phyloP scores from a whole-genome alignment of 2,113 vertebrate genomes.

The Arenaria interpres region DNA sequence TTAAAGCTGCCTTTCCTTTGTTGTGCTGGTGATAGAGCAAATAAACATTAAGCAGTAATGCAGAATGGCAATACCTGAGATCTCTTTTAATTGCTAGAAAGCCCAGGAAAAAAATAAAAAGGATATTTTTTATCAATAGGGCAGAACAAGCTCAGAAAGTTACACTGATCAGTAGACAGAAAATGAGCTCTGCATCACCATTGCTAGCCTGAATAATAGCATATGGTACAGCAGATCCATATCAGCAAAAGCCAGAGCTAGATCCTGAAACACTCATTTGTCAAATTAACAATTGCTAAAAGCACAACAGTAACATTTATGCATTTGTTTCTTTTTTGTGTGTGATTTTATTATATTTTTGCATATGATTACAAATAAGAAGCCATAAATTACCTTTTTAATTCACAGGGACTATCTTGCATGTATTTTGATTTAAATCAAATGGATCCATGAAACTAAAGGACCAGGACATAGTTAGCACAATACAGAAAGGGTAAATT shows the following conservation, averaged over 20 bases:
- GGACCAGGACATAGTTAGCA: neutral
- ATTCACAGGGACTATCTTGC: neutral
- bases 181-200: neutral
- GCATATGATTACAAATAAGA: neutral
- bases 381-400: neutral
- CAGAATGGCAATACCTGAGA: neutral
- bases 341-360: neutral
- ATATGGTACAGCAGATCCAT: slow-evolving; percentile 36
- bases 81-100: neutral
- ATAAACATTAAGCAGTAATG: neutral
- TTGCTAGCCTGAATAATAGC: neutral
- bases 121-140: neutral
- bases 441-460: neutral
- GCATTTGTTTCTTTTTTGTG: neutral
- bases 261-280: slow-evolving; percentile 5
- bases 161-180: neutral
- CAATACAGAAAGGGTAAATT: neutral
- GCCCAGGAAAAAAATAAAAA: neutral
- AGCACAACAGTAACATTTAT: neutral
- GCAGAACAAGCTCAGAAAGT: slow-evolving; percentile 4
- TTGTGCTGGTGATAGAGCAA: neutral
- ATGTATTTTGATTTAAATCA: neutral
- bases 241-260: slow-evolving; percentile 24
- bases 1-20: slow-evolving; percentile 32
- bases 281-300: slow-evolving; percentile 54